A percentile compares a stretch with the other conserved stretches of the same genome.
phyloP scores from a whole-genome alignment of 2,113 vertebrate species.

The Phocoena sinus region DNA sequence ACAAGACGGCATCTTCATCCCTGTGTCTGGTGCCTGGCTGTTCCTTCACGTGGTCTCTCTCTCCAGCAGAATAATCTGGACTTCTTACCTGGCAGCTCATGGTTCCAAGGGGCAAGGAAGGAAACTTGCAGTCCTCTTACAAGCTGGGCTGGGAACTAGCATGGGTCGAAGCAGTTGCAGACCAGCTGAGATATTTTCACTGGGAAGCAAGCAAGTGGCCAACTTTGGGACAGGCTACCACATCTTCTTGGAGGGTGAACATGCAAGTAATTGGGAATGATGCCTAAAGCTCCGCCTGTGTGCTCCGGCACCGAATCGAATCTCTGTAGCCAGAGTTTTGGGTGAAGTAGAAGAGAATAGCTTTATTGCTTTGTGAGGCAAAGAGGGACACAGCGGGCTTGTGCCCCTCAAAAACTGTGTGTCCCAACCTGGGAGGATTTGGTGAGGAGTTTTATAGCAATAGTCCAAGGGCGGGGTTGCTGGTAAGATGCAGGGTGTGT shows the following conservation, averaged over 20 bases:
- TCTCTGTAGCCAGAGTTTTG: not conserved
- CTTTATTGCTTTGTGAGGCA: not conserved
- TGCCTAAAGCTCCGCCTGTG: not conserved
- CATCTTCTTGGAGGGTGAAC: too few species aligned
- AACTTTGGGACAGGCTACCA: not conserved
- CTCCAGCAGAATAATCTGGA: not conserved
- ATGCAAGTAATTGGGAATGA: rapidly evolving
- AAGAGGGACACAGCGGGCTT: not conserved
- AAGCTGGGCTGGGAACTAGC: not conserved
- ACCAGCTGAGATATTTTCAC: rapidly evolving
- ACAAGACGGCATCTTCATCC: not conserved
- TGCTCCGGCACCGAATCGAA: not conserved
- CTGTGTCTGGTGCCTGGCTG: rapidly evolving
- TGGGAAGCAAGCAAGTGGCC: not conserved
- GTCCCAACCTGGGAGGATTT: not conserved
- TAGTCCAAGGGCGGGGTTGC: not conserved
- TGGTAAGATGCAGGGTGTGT: not conserved
- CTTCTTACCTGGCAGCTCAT: not conserved
- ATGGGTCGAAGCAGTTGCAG: not conserved
- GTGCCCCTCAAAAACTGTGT: not conserved
- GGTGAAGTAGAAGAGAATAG: not conserved
- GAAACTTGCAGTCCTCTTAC: not conserved
- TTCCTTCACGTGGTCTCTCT: not conserved
- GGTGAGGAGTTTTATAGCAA: not conserved
- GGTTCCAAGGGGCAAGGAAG: not conserved